Conservation (phyloP, 2,797 vertebrate species). For the Smutsia gigantea region DNA sequence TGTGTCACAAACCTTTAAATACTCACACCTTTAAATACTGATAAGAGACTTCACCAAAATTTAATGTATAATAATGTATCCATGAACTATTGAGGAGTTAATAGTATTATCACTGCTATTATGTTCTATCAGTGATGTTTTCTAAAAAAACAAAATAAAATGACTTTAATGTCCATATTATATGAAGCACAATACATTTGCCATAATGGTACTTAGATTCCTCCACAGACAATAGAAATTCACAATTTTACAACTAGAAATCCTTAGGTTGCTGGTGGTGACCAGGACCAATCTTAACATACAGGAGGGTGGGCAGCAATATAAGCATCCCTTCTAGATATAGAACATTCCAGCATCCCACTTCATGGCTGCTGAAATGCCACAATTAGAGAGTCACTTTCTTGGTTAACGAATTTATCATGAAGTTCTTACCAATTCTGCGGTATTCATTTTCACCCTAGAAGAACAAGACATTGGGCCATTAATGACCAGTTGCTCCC, state of each 20-base stretch:
- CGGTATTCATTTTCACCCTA: not conserved
- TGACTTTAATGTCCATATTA: not conserved
- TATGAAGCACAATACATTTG: not conserved
- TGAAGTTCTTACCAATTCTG: not conserved
- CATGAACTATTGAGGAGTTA: not conserved
- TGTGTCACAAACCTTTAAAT: constrained; percentile 31
- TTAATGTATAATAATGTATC: not conserved
- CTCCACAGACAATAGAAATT: not conserved
- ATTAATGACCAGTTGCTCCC: not conserved
- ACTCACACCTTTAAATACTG: not conserved
- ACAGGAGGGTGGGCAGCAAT: not conserved
- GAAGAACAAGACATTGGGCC: not conserved
- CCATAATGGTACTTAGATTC: constrained; percentile 5
- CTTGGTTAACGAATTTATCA: not conserved
- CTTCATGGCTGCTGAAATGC: not conserved
- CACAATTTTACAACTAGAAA: not conserved
- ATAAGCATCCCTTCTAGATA: not conserved
- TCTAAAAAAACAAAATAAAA: not conserved
- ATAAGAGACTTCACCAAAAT: constrained; percentile 12
- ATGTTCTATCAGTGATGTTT: not conserved
- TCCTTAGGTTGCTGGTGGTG: not conserved
- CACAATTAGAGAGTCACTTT: not conserved
- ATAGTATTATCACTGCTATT: not conserved
- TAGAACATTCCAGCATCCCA: not conserved
- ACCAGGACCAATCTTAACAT: not conserved